Base-by-base conservation (phyloP, 2,888 invertebrate species). In the Atethmia centrago region DNA sequence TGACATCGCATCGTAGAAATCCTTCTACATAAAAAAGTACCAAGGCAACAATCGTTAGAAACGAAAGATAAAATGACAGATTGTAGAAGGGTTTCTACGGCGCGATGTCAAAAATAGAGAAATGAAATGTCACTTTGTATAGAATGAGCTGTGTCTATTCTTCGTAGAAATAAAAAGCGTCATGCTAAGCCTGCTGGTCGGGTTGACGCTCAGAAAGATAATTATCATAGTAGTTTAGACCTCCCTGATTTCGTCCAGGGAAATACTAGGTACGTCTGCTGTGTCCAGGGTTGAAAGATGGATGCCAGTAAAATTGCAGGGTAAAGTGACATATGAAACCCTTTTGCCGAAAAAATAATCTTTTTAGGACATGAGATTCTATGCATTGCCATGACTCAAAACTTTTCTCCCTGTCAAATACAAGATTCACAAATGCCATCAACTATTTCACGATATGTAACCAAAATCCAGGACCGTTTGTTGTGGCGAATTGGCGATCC, bases 151-250 rank as follows among this genome's bases (percentile, higher is more conserved):
- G n/a, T n/a, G n/a, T n/a, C n/a, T n/a, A n/a, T n/a, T n/a, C n/a
- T n/a, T n/a, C n/a, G n/a, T n/a, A n/a, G n/a, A n/a, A n/a, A n/a
- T n/a, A n/a, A n/a, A n/a, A n/a, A n/a, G n/a, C n/a, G n/a, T n/a
- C n/a, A n/a, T n/a, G n/a, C n/a, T n/a, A n/a, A n/a, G n/a, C n/a
- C 47, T 31, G 40, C 78, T 19, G 53, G 59, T 19, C 31, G 31
- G 9, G 0, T 31, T 61, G 75, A 61, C 75, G 75, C 53, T 55
- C 78, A 12, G 14, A 42, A 14, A 40, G 1, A 28, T 28, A 1
- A 10, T 10, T 25, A 65, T 42, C 12, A 16, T 36, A n/a, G n/a
- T n/a, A n/a, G 36, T 36, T 36, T 8, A 12, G 40, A 58, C 40
- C 56, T 45, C 45, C 16, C 16, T 21, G 28, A 42, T 19, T 4